Percentiles rank a stretch among this genome's conserved stretches.
phyloP scores from a whole-genome alignment of 2,888 invertebrate genomes.

The Saturnia pavonia region DNA sequence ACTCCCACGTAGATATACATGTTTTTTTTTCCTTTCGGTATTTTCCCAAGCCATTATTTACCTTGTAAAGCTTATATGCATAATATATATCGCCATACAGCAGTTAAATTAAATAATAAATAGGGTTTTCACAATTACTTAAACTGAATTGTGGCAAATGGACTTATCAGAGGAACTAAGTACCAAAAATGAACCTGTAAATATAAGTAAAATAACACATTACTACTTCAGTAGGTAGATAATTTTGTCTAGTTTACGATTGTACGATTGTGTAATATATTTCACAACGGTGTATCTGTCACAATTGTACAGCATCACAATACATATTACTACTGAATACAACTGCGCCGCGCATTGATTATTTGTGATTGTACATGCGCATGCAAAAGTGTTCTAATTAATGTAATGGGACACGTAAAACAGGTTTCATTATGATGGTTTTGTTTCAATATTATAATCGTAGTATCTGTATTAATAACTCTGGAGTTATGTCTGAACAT shows the following conservation, averaged over 20 bases:
- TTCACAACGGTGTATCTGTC: not conserved
- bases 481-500: too few relatives aligned
- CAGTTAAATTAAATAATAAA: too few relatives aligned
- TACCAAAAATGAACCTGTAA: not conserved
- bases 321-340: constrained; percentile 24
- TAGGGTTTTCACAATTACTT: too few relatives aligned
- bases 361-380: constrained; percentile 13
- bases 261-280: not conserved
- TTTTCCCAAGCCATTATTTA: too few relatives aligned
- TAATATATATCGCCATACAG: too few relatives aligned
- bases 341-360: constrained; percentile 28
- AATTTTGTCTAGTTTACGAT: not conserved
- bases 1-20: too few relatives aligned
- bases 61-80: too few relatives aligned
- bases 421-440: not conserved
- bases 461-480: too few relatives aligned
- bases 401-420: not conserved
- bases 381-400: constrained; percentile 24
- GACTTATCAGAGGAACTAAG: not conserved
- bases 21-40: too few relatives aligned
- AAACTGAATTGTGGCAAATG: not conserved
- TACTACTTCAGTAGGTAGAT: not conserved
- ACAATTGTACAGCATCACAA: constrained; percentile 1
- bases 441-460: not conserved
- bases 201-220: not conserved